These are phyloP conservation scores for Atlantisia rogersi DNA, from an alignment of 2,113 vertebrate species.

Conservation along the genomic window DNA sequence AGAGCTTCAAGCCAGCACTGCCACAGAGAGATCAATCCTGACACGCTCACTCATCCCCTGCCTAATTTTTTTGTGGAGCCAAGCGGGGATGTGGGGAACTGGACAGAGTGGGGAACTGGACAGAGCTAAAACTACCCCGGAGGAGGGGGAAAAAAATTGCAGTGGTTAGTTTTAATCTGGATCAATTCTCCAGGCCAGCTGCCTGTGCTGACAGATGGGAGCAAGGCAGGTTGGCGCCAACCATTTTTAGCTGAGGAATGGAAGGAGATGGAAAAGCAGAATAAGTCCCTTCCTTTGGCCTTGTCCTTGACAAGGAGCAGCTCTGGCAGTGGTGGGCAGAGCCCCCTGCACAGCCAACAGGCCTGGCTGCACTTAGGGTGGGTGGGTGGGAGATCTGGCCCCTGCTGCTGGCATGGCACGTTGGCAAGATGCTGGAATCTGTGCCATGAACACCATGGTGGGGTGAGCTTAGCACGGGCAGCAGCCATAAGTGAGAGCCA, in stretches of 20 bases:
- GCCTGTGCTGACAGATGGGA: slow-evolving; percentile 19
- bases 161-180: slow-evolving; percentile 43
- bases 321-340: not conserved
- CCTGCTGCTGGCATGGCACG: not conserved
- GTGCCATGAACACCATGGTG: not conserved
- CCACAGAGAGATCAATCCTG: not conserved
- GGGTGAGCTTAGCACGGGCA: not conserved
- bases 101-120: not conserved
- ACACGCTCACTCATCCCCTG: not conserved
- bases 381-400: not conserved
- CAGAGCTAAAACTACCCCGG: not conserved
- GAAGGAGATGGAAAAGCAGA: not conserved
- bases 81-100: not conserved
- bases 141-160: not conserved
- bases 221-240: slow-evolving; percentile 9
- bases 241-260: not conserved
- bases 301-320: not conserved
- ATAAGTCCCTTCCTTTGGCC: not conserved
- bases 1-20: not conserved
- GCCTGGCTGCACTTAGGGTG: not conserved
- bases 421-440: not conserved
- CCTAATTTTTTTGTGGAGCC: not conserved
- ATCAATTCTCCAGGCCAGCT: slow-evolving; percentile 42
- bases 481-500: not conserved
- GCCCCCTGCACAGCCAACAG: not conserved